These are phyloP conservation scores for Phenganax marumi DNA, from an alignment of 92 coral and sea anemone species.

Conservation along the genomic window DNA sequence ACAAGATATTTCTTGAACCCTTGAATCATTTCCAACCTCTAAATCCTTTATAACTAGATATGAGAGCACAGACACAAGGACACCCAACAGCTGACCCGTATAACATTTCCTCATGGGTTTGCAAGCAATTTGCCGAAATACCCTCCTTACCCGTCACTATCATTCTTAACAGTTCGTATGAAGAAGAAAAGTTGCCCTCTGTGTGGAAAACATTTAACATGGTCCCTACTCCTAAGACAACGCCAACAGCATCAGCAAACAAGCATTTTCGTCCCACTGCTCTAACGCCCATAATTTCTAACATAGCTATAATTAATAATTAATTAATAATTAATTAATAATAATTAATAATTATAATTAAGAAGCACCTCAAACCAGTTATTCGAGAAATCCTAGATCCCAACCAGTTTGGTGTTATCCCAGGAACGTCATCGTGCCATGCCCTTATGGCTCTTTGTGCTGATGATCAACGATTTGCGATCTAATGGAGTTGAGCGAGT, in stretches of 20 bases:
- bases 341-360: neutral
- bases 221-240: too few species aligned
- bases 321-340: too few species aligned
- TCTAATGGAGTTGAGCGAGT: neutral
- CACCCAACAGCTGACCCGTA: neutral
- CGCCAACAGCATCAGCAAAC: too few species aligned
- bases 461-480: constrained; percentile 8
- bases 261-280: too few species aligned
- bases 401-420: neutral
- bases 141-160: too few species aligned
- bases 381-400: neutral
- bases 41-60: neutral
- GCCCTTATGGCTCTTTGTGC: constrained; percentile 4
- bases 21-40: neutral
- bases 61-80: neutral
- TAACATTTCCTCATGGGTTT: neutral
- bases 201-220: too few species aligned
- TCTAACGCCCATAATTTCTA: too few species aligned
- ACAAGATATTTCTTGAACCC: too few species aligned
- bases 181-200: too few species aligned
- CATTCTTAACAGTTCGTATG: too few species aligned
- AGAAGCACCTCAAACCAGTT: neutral
- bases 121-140: too few species aligned
- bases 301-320: too few species aligned
- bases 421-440: neutral